These are phyloP conservation scores for Griposia aprilina DNA, from an alignment of 2,888 invertebrate genomes.

Conservation along the genomic window DNA sequence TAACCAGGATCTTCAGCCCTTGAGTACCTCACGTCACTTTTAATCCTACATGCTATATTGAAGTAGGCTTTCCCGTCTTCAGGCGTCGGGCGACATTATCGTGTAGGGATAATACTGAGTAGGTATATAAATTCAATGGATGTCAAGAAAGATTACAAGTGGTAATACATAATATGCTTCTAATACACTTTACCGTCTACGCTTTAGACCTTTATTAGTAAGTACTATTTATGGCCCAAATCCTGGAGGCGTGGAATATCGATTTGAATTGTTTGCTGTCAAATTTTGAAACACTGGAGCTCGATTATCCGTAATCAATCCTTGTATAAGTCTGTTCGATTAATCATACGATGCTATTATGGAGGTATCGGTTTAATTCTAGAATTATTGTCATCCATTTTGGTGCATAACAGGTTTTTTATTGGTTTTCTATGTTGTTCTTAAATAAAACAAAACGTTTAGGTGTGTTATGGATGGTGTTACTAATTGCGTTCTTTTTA, in stretches of 20 bases:
- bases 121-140: not conserved
- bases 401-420: constrained; percentile 26
- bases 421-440: constrained; percentile 15
- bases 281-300: constrained; percentile 27
- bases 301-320: constrained; percentile 38
- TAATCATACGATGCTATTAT: constrained; percentile 9
- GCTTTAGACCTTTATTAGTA: constrained; percentile 19
- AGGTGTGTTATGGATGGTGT: no score
- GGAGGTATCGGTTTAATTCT: constrained; percentile 23
- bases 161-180: constrained; percentile 23
- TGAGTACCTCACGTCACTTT: not conserved
- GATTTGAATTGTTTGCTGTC: constrained; percentile 24
- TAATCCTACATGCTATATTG: not conserved
- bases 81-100: constrained; percentile 2
- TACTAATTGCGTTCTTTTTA: constrained; percentile 11
- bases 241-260: constrained; percentile 42
- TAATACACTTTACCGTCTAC: constrained; percentile 26
- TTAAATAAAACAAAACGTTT: constrained; percentile 19
- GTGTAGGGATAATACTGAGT: not conserved
- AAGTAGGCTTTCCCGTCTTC: constrained; percentile 2
- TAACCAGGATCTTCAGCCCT: constrained; percentile 31
- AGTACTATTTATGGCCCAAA: constrained; percentile 29
- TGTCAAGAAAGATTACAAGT: constrained; percentile 11
- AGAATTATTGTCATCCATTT: constrained; percentile 38
- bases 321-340: constrained; percentile 15